Evolutionary conservation across 2,797 vertebrate genomes (phyloP), one percentile per base, ranked within the genome.

Genomic region (Anguilla megastoma): DNA sequence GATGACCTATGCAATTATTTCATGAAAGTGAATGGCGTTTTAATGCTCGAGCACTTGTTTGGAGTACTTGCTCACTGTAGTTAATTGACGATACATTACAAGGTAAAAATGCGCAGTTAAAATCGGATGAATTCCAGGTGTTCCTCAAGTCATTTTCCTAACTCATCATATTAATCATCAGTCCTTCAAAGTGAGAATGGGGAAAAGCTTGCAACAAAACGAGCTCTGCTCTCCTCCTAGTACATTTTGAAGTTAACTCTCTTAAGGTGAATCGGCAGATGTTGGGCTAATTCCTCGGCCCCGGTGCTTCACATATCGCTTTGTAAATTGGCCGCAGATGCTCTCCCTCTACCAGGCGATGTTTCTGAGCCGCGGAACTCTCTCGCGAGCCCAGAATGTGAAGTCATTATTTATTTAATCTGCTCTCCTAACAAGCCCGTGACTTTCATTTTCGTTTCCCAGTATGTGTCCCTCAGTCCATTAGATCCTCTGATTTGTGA

Each of bases 331-430:
- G 93, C 92, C 93, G 93, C 95, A 95, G 95, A 95, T 95, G 95
- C 95, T 86, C 85, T 87, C 91, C 90, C 91, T 88, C 91, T 93
- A 93, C 93, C 95, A 93, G 92, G 93, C 91, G 91, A 95, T 71
- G 94, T 95, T 95, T 71, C 6, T 7, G 66, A 63, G 76, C 86
- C 50, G 58, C 58, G 60, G 86, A 63, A 87, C 58, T 87, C 86
- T 84, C 79, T 76, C 60, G 86, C 56, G 48, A 66, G 87, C 94
- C 92, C 91, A 89, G 93, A 94, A 95, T 95, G 92, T 95, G 94
- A 94, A 96, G 95, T 95, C 95, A 95, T 97, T 96, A 96, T 96
- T 96, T 96, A 97, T 97, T 96, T 96, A 96, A 97, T 96, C 95
- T 95, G 93, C 94, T 96, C 94, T 91, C 91, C 95, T 96, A 96